Percentiles rank a stretch among this genome's conserved stretches.
Evolutionary conservation across 2,797 vertebrate species (phyloP).

Genomic region (Iguana delicatissima): DNA sequence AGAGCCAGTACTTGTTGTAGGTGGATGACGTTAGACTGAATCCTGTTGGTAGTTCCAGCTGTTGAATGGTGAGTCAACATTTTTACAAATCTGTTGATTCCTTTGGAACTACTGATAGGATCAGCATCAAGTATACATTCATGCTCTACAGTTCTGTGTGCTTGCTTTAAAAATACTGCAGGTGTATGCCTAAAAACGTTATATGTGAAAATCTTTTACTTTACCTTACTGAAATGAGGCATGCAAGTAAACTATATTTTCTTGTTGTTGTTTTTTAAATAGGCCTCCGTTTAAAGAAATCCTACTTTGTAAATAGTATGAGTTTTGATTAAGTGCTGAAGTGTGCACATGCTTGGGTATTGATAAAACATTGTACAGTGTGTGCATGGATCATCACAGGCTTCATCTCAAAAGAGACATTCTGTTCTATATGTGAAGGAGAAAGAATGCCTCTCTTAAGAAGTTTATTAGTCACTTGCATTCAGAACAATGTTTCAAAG

Average conservation of each 20-base stretch:
- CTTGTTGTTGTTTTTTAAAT: neutral
- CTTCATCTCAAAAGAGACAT: neutral
- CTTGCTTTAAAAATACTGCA: neutral
- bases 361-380: neutral
- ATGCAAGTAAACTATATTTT: neutral
- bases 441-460: neutral
- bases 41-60: too few species aligned
- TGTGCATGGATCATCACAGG: neutral
- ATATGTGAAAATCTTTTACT: neutral
- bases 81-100: too few species aligned
- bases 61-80: too few species aligned
- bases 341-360: neutral
- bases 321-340: neutral
- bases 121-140: neutral
- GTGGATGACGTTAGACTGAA: too few species aligned
- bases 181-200: neutral
- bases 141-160: neutral
- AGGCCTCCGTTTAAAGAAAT: neutral
- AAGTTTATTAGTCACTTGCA: neutral
- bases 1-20: neutral
- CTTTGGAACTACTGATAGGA: too few species aligned
- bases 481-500: too few species aligned
- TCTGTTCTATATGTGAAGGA: neutral
- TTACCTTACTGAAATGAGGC: neutral
- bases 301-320: neutral